Evolutionary conservation across 2,797 vertebrate genomes (phyloP), one percentile per base, ranked within the genome.

Genomic region (Muraenolepis orangiensis): DNA sequence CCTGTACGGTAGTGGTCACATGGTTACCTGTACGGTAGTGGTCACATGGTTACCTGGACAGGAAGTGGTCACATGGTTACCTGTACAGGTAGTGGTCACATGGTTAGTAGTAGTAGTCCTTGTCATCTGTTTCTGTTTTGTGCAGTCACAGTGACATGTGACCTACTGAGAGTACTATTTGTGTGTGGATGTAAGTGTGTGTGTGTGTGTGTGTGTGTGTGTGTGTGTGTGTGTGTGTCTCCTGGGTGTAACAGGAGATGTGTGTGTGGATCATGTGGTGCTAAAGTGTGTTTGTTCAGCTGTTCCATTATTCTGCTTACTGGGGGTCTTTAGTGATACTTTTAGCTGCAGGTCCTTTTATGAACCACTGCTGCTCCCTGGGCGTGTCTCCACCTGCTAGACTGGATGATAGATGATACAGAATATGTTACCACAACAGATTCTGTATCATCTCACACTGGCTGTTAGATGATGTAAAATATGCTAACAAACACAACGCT

Each of bases 151-250:
- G 46, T 57, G 46, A 20, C 18, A 23, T 23, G 20, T 57, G 20
- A 57, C 18, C 46, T 57, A 20, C 20, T 23, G 3, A 42, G 3
- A 1, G 13, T 42, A 42, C 40, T 29, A 16, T 30, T 66, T 30
- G 64, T 30, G 28, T 66, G 14, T 66, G 64, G 5, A 30, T 78
- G 78, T n/a, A 78, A 78, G 75, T 71, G 76, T 70, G 31, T 13
- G 23, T 51, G 42, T 4, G 42, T 4, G 42, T 51, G 42, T 4
- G 42, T 4, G 42, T 4, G 42, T 4, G 42, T 51, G 20, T 66
- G 64, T 66, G 64, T 30, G 64, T 13, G 64, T 8, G 64, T 4
- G n/a, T 64, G 61, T 12, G 61, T 64, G 61, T 57, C 51, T 57
- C 51, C 16, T 18, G 20, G 18, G 6, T n/a, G 51, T 57, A 57